Evolutionary conservation across 1,140 invertebrate genomes (phyloP).

Genomic region (Monochamus saltuarius): DNA sequence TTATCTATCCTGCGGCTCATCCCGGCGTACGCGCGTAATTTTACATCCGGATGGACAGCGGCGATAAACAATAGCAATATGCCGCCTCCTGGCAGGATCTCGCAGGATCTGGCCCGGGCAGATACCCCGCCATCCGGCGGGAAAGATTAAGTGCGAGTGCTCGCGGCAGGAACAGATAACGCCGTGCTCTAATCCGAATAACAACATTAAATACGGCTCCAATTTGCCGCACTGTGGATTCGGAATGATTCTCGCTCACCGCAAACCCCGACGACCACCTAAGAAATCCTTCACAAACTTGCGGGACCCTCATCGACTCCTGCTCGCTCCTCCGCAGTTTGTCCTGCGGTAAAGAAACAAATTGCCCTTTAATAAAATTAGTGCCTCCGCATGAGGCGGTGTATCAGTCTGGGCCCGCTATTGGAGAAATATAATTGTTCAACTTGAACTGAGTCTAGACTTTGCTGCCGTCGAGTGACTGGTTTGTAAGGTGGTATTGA

Average conservation of each 20-base stretch:
- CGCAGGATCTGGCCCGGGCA: no score
- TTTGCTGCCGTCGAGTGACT: no score
- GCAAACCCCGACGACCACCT: slow-evolving; percentile 41
- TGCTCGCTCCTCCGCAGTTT: slow-evolving; percentile 5
- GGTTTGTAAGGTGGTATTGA: no score
- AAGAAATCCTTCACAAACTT: slow-evolving; percentile 33
- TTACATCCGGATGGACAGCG: no score
- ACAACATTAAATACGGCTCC: slow-evolving; percentile 55
- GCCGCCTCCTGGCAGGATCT: no score
- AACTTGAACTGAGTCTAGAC: no score
- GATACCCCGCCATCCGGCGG: slow-evolving; percentile 2
- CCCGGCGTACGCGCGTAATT: no score
- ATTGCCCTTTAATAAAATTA: not conserved
- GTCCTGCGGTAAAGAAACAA: slow-evolving; percentile 14
- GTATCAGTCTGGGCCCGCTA: no score
- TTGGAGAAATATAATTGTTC: no score
- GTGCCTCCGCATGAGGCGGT: no score
- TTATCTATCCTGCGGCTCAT: no score
- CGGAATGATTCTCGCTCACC: slow-evolving; percentile 47
- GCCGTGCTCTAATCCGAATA: slow-evolving; percentile 52
- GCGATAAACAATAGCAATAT: no score
- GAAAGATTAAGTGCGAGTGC: slow-evolving; percentile 43
- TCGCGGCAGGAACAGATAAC: slow-evolving; percentile 47
- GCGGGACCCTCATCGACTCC: slow-evolving; percentile 13
- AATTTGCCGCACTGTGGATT: slow-evolving; percentile 55